Evolutionary conservation across 2,113 vertebrate species (phyloP).

Genomic region (Cercocebus atys): DNA sequence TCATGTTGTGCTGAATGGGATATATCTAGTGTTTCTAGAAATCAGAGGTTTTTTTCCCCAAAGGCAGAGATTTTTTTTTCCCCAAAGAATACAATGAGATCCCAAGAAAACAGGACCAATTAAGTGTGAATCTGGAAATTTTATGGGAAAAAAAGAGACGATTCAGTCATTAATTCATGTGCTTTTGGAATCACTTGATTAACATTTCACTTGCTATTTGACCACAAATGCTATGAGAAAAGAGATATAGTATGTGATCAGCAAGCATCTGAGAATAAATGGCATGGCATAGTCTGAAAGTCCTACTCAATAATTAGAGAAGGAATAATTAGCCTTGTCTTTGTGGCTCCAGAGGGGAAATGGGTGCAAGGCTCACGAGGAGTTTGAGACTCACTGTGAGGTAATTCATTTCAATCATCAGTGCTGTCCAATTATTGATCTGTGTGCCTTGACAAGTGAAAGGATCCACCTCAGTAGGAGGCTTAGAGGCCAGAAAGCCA

Average conservation of each 20-base stretch:
- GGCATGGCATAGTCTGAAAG: neutral
- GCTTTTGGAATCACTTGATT: neutral
- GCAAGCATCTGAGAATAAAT: neutral
- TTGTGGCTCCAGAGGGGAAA: neutral
- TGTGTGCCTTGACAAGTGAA: neutral
- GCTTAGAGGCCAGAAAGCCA: neutral
- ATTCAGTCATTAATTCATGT: neutral
- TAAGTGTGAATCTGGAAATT: neutral
- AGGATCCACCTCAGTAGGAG: neutral
- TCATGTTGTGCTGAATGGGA: neutral
- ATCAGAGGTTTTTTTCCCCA: neutral
- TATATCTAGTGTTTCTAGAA: neutral
- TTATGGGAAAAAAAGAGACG: neutral
- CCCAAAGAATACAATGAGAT: neutral
- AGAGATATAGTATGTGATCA: neutral
- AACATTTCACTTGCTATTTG: neutral
- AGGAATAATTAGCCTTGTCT: neutral
- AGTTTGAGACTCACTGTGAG: neutral
- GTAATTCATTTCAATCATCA: neutral
- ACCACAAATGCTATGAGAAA: neutral
- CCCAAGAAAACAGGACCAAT: neutral
- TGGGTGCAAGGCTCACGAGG: neutral
- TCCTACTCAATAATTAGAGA: neutral
- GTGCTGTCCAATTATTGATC: neutral
- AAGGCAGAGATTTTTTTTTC: neutral